phyloP scores from a whole-genome alignment of 2,797 vertebrate genomes.

The Neostethus bicornis region DNA sequence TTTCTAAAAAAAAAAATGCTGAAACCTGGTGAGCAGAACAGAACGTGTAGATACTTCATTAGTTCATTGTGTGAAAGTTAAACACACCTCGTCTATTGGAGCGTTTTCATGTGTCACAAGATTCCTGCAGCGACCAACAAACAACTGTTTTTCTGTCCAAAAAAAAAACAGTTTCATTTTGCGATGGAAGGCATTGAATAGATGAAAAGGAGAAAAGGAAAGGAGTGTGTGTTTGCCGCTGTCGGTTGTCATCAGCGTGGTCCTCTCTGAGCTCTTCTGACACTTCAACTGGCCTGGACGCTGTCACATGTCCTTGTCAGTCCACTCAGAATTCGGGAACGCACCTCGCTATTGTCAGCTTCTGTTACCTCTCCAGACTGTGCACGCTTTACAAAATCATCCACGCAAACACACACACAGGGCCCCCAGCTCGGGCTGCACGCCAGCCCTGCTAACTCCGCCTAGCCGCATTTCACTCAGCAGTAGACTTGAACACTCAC shows the following conservation, averaged over 20 bases:
- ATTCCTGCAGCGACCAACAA: too few relatives aligned
- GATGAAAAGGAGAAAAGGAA: conserved; percentile 4
- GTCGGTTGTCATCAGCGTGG: conserved; percentile 69
- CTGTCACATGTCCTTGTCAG: conserved; percentile 77
- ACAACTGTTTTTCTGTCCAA: conserved; percentile 18
- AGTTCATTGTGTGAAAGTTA: too few relatives aligned
- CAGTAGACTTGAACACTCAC: conserved; percentile 12
- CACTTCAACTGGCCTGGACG: conserved; percentile 69
- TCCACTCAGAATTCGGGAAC: conserved; percentile 60
- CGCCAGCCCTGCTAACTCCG: conserved; percentile 17
- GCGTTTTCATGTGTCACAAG: too few relatives aligned
- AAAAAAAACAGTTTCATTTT: conserved; percentile 31
- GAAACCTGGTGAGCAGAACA: too few relatives aligned
- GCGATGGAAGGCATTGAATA: conserved; percentile 26
- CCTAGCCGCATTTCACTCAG: conserved; percentile 27
- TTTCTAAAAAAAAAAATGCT: too few relatives aligned
- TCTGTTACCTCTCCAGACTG: conserved; percentile 58
- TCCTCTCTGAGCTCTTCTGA: conserved; percentile 59
- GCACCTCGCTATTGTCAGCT: conserved; percentile 74
- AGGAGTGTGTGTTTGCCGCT: conserved; percentile 34
- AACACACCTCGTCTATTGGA: too few relatives aligned
- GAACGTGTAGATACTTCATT: too few relatives aligned
- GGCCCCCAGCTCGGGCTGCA: conserved; percentile 17
- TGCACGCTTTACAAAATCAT: conserved; percentile 15
- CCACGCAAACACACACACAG: conserved; percentile 17